Evolutionary conservation across 2,113 vertebrate genomes (phyloP).

Genomic region (Calidris pugnax): DNA sequence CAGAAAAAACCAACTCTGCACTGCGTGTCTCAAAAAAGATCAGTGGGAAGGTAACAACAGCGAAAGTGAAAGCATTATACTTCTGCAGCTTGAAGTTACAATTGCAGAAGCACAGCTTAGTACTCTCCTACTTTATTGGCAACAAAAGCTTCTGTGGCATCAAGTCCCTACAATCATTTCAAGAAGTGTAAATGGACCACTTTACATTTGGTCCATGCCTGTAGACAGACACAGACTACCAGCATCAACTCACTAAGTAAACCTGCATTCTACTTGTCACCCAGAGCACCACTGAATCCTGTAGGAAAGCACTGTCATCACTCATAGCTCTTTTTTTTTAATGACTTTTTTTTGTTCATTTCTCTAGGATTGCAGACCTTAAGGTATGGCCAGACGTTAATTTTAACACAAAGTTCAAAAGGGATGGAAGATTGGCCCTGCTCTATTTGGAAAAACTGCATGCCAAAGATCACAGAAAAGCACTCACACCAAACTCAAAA

Average conservation of each 20-base stretch:
- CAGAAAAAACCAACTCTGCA: neutral
- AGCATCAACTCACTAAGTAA: neutral
- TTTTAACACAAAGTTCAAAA: neutral
- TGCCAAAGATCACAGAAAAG: neutral
- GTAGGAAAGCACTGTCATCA: neutral
- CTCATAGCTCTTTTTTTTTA: accelerated
- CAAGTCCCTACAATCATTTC: neutral
- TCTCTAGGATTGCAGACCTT: neutral
- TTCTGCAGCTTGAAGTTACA: neutral
- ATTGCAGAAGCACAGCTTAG: neutral
- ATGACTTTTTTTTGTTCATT: neutral
- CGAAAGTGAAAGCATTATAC: neutral
- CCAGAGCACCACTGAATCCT: neutral
- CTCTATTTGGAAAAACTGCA: neutral
- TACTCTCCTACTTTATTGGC: neutral
- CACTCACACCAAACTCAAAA: neutral
- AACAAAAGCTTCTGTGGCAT: neutral
- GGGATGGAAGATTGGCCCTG: neutral
- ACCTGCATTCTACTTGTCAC: neutral
- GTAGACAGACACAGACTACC: neutral
- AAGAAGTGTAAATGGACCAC: neutral
- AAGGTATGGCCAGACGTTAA: neutral
- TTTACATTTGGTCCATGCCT: no score
- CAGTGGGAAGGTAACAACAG: neutral
- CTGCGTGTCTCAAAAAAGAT: neutral